Base-by-base conservation (phyloP, 2,113 vertebrate genomes). In the Oryzias javanicus region DNA sequence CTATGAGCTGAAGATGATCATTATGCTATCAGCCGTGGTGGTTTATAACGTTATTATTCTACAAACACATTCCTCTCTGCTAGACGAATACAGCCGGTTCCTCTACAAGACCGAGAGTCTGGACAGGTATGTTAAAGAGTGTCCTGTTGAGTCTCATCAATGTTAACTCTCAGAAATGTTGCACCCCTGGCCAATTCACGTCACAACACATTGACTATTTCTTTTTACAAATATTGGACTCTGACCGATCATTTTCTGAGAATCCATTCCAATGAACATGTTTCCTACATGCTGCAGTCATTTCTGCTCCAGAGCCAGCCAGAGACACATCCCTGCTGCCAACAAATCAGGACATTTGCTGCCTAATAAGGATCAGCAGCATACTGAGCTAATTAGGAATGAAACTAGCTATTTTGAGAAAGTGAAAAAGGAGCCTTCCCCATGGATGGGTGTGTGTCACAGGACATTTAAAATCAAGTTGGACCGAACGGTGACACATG, bases 1-100 rank as follows among this genome's bases (percentile, higher is more conserved):
- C 85, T 98, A 98, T 0, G 97, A 98, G 83, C 81, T 99, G 83
- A 99, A 99, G 85, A 96, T 98, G 96, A 50, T 96, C 60, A 95
- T 97, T 82, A 98, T 98, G 97, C 75, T 95, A 85, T 89, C 91
- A 46, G 96, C 96, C 0, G 58, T 99, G 50, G 93, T 97, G 83
- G 90, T 87, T 72, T 99, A 98, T 91, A 98, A 96, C 62, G 69
- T 92, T 79, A 94, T 99, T 78, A 93, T 99, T 54, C 94, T 99
- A 6, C 94, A 98, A 79, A 98, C 94, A 4, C 96, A 98, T 0
- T 92, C 93, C 14, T 76, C 89, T 0, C 84, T 96, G 60, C 92
- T 99, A 78, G 96, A 98, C 16, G 91, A 94, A 55, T 99, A 98
- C 82, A 98, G 93, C 89, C 92, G 89, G 74, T 94, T 94, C 80